Conservation (phyloP, 2,113 vertebrate genomes). For the Hyaena hyaena region DNA sequence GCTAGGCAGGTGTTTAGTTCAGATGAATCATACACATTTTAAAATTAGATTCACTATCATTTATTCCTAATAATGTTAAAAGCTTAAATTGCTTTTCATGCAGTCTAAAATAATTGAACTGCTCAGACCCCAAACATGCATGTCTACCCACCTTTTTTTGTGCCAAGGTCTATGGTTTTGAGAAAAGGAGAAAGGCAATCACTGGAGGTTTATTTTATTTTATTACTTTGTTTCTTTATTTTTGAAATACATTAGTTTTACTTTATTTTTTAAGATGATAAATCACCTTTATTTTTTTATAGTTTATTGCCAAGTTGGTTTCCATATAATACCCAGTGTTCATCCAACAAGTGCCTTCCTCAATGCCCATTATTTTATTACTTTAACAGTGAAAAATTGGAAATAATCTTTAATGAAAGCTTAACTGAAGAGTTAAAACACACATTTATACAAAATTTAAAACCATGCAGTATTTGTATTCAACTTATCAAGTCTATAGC, state of each 20-base stretch:
- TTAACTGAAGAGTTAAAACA: not conserved
- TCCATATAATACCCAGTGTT: too few species aligned
- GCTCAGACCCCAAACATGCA: not conserved
- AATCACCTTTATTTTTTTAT: too few species aligned
- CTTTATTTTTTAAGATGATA: too few species aligned
- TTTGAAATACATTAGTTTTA: too few species aligned
- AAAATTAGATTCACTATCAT: not conserved
- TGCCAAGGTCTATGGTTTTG: not conserved
- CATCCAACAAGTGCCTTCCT: too few species aligned
- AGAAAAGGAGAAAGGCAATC: not conserved
- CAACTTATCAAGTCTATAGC: not conserved
- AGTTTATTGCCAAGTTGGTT: too few species aligned
- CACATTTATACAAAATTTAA: not conserved
- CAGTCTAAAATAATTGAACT: not conserved
- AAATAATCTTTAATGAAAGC: not conserved
- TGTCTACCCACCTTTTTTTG: not conserved
- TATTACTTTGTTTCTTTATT: not conserved
- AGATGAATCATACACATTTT: not conserved
- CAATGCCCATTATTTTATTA: not conserved
- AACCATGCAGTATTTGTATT: not conserved
- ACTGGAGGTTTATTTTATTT: not conserved
- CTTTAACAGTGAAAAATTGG: not conserved
- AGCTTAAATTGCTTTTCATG: not conserved
- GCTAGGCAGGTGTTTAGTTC: not conserved
- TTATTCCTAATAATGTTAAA: not conserved